Conservation (phyloP, 2,113 vertebrate species). For the Odocoileus virginianus region DNA sequence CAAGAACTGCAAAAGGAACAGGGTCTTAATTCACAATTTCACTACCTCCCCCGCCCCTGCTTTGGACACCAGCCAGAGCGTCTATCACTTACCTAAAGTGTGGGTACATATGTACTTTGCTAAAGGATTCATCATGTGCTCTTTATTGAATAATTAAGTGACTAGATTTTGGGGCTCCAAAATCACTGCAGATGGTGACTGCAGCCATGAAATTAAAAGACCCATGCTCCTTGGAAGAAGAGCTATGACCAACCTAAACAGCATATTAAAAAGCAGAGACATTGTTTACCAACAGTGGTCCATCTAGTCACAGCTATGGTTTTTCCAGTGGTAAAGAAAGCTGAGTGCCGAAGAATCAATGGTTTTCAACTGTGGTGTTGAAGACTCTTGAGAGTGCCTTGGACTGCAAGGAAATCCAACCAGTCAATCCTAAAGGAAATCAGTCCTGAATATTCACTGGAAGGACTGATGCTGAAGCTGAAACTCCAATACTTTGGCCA, state of each 20-base stretch:
- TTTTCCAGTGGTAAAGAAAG: neutral
- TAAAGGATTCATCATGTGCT: neutral
- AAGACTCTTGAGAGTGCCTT: neutral
- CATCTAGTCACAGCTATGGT: neutral
- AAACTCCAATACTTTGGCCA: neutral
- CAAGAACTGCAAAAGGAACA: neutral
- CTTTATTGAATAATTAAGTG: neutral
- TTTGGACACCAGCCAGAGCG: accelerated
- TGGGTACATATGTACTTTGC: accelerated
- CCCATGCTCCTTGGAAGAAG: neutral
- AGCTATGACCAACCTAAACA: neutral
- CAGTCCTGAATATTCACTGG: neutral
- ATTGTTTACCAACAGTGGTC: neutral
- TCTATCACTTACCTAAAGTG: neutral
- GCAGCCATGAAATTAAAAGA: neutral
- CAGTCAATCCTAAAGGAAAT: neutral
- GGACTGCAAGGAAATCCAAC: neutral
- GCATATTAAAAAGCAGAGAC: neutral
- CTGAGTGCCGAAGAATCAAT: neutral
- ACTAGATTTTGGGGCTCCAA: neutral
- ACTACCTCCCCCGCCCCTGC: neutral
- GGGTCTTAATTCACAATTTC: neutral
- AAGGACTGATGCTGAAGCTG: neutral
- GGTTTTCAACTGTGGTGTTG: neutral
- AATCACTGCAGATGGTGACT: neutral